Evolutionary conservation across 2,113 vertebrate genomes (phyloP), one percentile per base, ranked within the genome.

Genomic region (Trichechus manatus): DNA sequence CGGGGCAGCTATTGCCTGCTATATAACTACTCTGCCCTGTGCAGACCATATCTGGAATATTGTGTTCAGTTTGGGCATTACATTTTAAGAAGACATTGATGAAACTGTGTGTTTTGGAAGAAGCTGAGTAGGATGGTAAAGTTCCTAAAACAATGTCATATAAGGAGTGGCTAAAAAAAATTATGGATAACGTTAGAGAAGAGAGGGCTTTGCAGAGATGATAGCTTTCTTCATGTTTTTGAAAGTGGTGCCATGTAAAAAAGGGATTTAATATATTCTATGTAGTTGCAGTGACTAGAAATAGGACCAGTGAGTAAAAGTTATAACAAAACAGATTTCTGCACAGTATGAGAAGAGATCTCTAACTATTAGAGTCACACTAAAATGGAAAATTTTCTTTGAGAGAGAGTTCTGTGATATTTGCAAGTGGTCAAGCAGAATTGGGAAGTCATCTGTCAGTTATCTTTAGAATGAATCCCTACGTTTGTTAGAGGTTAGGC

Each of bases 71-170:
- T 47, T 59, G 63, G 29, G 15, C 10, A 4, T 89, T 75, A 3
- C 5, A 8, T 68, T 93, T 96, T 90, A 90, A 92, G 63, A 96
- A 79, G 78, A 86, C 33, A 59, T 23, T 56, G 53, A 77, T 42
- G 75, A 81, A 91, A 31, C 44, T 44, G 36, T 87, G 22, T 87
- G 56, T 56, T 70, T 20, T 20, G 59, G 36, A 56, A 17, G 29
- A 59, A 72, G 31, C 23, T 86, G 39, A 63, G 20, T 64, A 63
- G n/a, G 53, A 23, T 78, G 11, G 25, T 50, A 64, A 44, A 15
- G 13, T 91, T 66, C 72, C 79, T 53, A 50, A 85, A 94, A 68
- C 53, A 22, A 1, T 70, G 2, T 72, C 8, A 20, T 39, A 27
- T 61, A 59, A 72, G 50, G 25, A 50, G 7, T 63, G 42, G 56